phyloP scores from a whole-genome alignment of 2,888 invertebrate genomes.

The Idaea dimidiata region DNA sequence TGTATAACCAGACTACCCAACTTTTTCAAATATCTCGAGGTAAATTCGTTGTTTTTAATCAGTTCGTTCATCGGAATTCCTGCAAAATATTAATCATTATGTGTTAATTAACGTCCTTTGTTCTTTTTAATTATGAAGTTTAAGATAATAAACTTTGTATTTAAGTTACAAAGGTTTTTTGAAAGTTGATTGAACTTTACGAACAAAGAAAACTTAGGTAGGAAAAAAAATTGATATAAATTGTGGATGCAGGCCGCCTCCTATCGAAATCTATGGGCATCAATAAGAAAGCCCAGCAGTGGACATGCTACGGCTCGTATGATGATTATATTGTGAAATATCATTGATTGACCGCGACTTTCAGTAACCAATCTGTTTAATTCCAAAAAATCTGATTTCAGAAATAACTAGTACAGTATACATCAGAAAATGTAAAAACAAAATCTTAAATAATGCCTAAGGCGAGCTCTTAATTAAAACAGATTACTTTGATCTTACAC shows the following conservation, averaged over 20 bases:
- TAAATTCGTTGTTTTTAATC: constrained; percentile 40
- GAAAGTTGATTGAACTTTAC: constrained; percentile 7
- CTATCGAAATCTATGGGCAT: no score
- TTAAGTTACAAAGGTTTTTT: constrained; percentile 8
- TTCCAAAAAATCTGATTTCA: not conserved
- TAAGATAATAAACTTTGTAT: not conserved
- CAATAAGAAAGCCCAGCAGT: no score
- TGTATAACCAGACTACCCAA: constrained; percentile 54
- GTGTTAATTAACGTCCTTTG: constrained; percentile 20
- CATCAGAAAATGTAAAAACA: not conserved
- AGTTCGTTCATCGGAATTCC: constrained; percentile 22
- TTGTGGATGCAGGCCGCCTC: no score
- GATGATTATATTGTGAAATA: no score
- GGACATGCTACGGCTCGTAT: no score
- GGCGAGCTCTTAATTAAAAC: not conserved
- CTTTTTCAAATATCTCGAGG: constrained; percentile 42
- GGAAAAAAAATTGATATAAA: not conserved
- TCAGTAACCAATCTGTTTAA: no score
- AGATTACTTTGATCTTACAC: not conserved
- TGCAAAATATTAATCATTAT: constrained; percentile 18
- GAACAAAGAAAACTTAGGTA: not conserved
- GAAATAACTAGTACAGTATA: not conserved
- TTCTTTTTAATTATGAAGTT: constrained; percentile 10
- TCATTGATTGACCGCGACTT: no score
- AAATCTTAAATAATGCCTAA: not conserved